These are phyloP conservation scores for Acrobasis suavella DNA, from an alignment of 2,888 invertebrate genomes.

Conservation along the genomic window DNA sequence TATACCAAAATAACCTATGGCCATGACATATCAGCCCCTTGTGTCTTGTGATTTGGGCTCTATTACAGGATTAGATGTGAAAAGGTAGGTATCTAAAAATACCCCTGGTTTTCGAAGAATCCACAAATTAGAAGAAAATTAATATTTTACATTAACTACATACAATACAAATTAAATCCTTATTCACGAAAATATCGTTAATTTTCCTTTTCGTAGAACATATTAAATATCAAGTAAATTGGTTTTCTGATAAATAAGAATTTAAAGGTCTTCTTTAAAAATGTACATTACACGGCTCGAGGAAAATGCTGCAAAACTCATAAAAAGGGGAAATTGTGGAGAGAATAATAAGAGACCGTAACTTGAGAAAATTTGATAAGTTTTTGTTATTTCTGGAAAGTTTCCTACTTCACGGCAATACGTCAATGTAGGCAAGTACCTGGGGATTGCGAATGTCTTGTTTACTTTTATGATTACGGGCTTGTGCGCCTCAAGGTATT, in stretches of 20 bases:
- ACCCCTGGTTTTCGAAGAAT: no score
- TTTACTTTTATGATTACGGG: constrained; percentile 18
- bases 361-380: background rate
- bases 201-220: background rate
- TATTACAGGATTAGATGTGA: no score
- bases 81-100: no score
- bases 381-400: constrained; percentile 11
- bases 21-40: no score
- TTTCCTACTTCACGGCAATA: constrained; percentile 12
- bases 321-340: constrained; percentile 2
- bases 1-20: no score
- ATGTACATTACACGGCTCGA: background rate
- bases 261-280: background rate
- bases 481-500: background rate
- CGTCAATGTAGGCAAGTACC: constrained; percentile 3
- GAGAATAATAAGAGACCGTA: constrained; percentile 5
- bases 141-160: no score
- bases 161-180: no score
- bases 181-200: background rate
- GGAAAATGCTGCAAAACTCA: background rate
- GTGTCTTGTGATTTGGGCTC: no score
- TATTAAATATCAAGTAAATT: constrained; percentile 5
- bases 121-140: no score
- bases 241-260: background rate
- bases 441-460: constrained; percentile 13